Percentiles rank a stretch among this genome's conserved stretches.
These are phyloP conservation scores for Xanthorhoe spadicearia DNA, from an alignment of 2,888 invertebrate species.

Conservation along the genomic window DNA sequence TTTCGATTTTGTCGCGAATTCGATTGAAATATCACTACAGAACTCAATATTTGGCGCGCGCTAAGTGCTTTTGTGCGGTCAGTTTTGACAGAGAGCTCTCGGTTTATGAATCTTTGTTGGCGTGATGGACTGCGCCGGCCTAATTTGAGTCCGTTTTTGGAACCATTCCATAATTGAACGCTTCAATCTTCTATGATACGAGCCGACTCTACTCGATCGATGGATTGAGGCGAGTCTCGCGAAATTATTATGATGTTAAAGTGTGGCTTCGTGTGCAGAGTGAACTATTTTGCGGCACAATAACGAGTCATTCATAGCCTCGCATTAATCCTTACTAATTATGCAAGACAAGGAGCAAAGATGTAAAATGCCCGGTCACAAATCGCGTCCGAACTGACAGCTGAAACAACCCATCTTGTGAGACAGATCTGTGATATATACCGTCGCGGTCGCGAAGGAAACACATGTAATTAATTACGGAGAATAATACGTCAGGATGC, in stretches of 20 bases:
- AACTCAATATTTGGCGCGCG: conserved; percentile 38
- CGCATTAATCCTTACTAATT: conserved; percentile 83
- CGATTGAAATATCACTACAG: conserved; percentile 44
- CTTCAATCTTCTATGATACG: conserved; percentile 37
- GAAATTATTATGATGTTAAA: conserved; percentile 23
- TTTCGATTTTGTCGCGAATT: conserved; percentile 59
- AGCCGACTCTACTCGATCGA: conserved; percentile 22
- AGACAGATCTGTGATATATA: conserved; percentile 81
- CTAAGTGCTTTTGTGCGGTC: conserved; percentile 40
- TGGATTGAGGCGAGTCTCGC: conserved; percentile 4
- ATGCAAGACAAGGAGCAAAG: conserved; percentile 80
- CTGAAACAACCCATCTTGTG: conserved; percentile 79
- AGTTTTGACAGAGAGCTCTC: conserved; percentile 36
- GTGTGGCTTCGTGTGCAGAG: conserved; percentile 47
- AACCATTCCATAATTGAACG: conserved; percentile 39
- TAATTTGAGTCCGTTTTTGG: conserved; percentile 42
- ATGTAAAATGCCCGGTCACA: conserved; percentile 81
- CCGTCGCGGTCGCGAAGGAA: conserved; percentile 70
- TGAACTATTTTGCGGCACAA: conserved; percentile 68
- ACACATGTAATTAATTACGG: conserved; percentile 78
- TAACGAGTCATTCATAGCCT: conserved; percentile 76
- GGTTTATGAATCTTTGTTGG: conserved; percentile 44
- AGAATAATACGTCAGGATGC: conserved; percentile 80
- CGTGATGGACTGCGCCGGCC: conserved; percentile 38
- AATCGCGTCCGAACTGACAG: conserved; percentile 81